Evolutionary conservation across 2,888 invertebrate species (phyloP).

Genomic region (Cheilosia variabilis): DNA sequence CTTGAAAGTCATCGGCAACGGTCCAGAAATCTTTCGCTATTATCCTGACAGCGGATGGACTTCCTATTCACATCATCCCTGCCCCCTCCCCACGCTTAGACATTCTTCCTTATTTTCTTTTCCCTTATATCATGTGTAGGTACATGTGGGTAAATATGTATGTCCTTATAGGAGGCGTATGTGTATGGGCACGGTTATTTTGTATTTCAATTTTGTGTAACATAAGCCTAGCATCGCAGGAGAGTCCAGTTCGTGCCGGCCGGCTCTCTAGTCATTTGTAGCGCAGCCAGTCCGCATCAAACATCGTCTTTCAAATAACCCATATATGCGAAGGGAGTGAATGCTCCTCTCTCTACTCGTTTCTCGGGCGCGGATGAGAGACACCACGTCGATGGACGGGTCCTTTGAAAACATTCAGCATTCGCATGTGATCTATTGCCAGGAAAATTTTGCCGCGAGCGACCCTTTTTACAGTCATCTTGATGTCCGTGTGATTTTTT

Average conservation of each 20-base stretch:
- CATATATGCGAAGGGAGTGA: slow-evolving; percentile 62
- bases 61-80: slow-evolving; percentile 69
- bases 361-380: slow-evolving; percentile 70
- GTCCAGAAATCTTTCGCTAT: slow-evolving; percentile 76
- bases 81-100: slow-evolving; percentile 1
- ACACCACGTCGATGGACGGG: slow-evolving; percentile 64
- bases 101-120: slow-evolving; percentile 46
- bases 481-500: slow-evolving; percentile 72
- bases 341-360: slow-evolving; percentile 3
- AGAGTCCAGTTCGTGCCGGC: slow-evolving; percentile 63
- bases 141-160: background rate
- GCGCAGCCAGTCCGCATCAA: slow-evolving; percentile 62
- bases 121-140: slow-evolving; percentile 25
- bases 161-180: background rate
- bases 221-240: slow-evolving; percentile 51
- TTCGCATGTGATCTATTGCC: slow-evolving; percentile 76
- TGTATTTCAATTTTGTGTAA: slow-evolving; percentile 72
- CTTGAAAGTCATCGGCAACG: slow-evolving; percentile 75
- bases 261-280: slow-evolving; percentile 60
- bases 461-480: slow-evolving; percentile 78
- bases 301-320: slow-evolving; percentile 67
- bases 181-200: slow-evolving; percentile 42
- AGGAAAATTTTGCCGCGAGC: slow-evolving; percentile 78
- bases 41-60: slow-evolving; percentile 75
- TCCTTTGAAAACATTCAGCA: slow-evolving; percentile 69